phyloP scores from a whole-genome alignment of 2,888 invertebrate species.

The Macrophya alboannulata region DNA sequence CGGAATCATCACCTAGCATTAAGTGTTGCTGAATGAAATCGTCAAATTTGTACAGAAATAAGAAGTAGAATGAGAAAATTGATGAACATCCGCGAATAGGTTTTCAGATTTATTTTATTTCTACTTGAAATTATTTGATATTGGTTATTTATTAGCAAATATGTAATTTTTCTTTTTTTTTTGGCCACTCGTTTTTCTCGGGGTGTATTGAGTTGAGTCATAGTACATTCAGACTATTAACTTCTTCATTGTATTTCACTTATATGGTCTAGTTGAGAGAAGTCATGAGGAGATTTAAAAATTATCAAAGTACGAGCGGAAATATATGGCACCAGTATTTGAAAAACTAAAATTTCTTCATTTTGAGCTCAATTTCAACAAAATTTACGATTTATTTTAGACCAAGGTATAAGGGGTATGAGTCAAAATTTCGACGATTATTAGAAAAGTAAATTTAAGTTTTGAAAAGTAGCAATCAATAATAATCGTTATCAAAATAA shows the following conservation, averaged over 20 bases:
- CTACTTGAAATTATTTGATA: neutral
- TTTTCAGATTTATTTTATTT: neutral
- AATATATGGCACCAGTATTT: no score
- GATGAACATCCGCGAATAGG: neutral
- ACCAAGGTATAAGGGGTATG: no score
- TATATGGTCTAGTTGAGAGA: neutral
- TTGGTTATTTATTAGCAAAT: neutral
- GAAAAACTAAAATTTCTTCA: neutral
- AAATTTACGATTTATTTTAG: no score
- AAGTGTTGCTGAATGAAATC: neutral
- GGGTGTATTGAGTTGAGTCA: neutral
- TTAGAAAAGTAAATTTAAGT: no score
- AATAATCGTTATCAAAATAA: neutral
- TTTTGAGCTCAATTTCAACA: neutral
- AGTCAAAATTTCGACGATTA: no score
- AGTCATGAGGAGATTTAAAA: neutral
- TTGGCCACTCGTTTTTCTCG: neutral
- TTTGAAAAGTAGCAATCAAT: no score
- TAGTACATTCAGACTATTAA: neutral
- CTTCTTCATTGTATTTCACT: neutral
- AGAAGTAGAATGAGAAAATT: neutral
- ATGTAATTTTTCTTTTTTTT: neutral
- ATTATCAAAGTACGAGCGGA: neutral
- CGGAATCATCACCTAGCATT: neutral
- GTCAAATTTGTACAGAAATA: neutral